A percentile compares a stretch with the other conserved stretches of the same genome.
Conservation (phyloP, 2,888 invertebrate genomes). For the Xiphydria camelus region DNA sequence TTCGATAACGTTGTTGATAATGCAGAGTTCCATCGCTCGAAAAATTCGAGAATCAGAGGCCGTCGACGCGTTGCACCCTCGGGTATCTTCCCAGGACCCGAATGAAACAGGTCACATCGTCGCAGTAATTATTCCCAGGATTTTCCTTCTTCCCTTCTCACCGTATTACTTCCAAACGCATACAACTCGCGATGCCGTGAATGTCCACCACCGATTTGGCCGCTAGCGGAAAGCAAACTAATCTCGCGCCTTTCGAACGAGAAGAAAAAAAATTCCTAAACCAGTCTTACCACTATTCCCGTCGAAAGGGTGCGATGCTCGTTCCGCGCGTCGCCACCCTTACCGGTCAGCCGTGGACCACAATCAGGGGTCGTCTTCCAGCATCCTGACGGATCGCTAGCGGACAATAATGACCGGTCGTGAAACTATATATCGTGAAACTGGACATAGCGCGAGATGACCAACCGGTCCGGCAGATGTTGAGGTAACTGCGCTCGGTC, state of each 20-base stretch:
- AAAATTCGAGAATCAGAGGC: too few species aligned
- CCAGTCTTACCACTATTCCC: conserved; percentile 40
- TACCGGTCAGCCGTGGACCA: neutral
- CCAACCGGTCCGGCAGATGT: conserved; percentile 56
- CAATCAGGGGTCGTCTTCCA: conserved; percentile 32
- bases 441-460: conserved; percentile 50
- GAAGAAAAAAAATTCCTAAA: conserved; percentile 24
- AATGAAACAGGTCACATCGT: too few species aligned
- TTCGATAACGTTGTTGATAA: neutral
- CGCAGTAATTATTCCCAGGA: neutral
- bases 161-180: too few species aligned
- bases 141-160: neutral
- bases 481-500: too few species aligned
- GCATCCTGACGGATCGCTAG: conserved; percentile 53
- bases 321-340: neutral
- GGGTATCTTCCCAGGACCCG: too few species aligned
- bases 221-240: conserved; percentile 29
- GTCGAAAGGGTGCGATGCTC: conserved; percentile 22
- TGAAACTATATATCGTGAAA: conserved; percentile 26
- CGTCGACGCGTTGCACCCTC: too few species aligned
- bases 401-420: conserved; percentile 45
- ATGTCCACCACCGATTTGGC: conserved; percentile 17
- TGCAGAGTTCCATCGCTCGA: conserved; percentile 1
- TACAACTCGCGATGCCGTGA: too few species aligned
- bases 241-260: conserved; percentile 15